Evolutionary conservation across 2,113 vertebrate species (phyloP), one percentile per base, ranked within the genome.

Genomic region (Thamnaconus septentrionalis): DNA sequence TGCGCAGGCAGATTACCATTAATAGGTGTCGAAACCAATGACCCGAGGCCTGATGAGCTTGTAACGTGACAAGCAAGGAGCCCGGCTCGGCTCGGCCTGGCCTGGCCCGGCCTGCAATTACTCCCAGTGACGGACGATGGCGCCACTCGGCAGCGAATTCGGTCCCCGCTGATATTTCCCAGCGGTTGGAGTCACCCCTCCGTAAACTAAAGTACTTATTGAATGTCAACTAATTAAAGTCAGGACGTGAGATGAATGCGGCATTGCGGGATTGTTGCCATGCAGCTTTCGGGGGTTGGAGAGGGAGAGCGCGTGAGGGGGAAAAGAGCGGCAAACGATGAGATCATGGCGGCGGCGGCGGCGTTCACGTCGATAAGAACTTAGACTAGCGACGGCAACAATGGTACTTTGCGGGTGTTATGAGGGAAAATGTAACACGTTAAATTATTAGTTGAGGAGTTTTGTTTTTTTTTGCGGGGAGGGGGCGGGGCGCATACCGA

Each of bases 101-200:
- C 18, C 18, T 31, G 18, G 18, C 18, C 59, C 68, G 51, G 3
- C 59, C 73, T 82, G 89, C 80, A 69, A 76, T 89, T 81, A 72
- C 54, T 63, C 47, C 42, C 69, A 51, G 40, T 67, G 77, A 79
- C 92, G 87, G 89, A 84, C 76, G 92, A 89, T 91, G 92, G 92
- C 88, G 92, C 89, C 87, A 90, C 84, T 76, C 67, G 81, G 87
- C 85, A 84, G 81, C 79, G 80, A 65, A 78, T 71, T 76, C 70
- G 66, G 18, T 31, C 18, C 18, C 18, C 59, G 44, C 4, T n/a
- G 73, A 55, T 68, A 66, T 77, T 69, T 83, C 70, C 73, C 84
- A 60, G 78, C 80, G 79, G 72, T 76, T 77, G 74, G 57, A 82
- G 83, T 85, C 76, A 78, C 70, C 71, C 71, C 73, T 75, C 66